Evolutionary conservation across 2,113 vertebrate species (phyloP).

Genomic region (Suricata suricatta): DNA sequence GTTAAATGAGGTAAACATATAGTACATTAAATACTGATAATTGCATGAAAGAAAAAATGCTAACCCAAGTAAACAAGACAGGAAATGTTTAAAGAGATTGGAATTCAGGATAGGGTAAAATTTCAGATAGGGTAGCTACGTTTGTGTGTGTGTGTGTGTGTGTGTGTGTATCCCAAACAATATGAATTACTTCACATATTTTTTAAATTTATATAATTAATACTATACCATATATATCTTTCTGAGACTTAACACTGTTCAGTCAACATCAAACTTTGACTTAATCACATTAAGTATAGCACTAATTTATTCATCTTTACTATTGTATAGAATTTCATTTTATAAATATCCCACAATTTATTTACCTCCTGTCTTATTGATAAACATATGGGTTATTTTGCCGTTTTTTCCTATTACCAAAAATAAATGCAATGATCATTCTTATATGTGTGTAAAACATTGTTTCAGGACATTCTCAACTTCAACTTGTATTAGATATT

Average conservation of each 20-base stretch:
- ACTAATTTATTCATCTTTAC: neutral
- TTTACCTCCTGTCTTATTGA: neutral
- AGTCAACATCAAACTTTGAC: neutral
- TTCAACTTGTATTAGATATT: neutral
- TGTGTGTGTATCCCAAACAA: neutral
- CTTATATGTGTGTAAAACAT: neutral
- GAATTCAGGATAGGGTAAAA: neutral
- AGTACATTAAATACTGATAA: neutral
- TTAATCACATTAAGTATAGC: neutral
- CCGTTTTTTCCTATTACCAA: neutral
- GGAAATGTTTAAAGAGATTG: neutral
- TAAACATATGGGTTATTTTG: neutral
- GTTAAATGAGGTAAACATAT: neutral
- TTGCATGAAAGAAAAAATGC: neutral
- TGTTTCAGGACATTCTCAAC: neutral
- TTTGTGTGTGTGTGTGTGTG: no score
- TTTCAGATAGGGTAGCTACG: neutral
- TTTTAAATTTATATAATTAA: conserved; percentile 3
- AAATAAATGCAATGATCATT: neutral
- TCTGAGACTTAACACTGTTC: neutral
- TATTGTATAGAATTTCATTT: neutral
- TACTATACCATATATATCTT: neutral
- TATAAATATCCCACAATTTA: neutral
- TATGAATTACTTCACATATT: neutral
- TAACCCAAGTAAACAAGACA: neutral